Conservation (phyloP, 2,797 vertebrate genomes). For the Gambelia wislizenii region DNA sequence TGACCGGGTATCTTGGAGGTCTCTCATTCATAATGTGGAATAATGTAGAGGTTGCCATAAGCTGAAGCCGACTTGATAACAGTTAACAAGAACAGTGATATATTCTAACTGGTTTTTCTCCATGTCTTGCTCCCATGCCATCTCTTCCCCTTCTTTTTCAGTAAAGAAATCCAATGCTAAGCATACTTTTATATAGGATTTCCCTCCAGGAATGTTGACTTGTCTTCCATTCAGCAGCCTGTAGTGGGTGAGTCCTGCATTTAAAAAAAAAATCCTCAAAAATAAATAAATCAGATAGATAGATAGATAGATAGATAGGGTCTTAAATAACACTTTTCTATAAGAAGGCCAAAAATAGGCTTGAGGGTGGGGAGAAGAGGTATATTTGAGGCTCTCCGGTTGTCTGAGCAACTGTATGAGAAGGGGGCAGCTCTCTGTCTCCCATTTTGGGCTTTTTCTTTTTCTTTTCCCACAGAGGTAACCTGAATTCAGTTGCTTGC, state of each 20-base stretch:
- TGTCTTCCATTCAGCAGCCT: neutral
- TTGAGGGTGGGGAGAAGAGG: neutral
- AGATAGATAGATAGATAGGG: slow-evolving; percentile 7
- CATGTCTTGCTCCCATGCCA: too few species aligned
- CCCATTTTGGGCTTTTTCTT: neutral
- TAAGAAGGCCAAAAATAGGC: slow-evolving; percentile 31
- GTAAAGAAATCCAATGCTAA: neutral
- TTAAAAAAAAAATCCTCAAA: neutral
- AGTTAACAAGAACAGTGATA: too few species aligned
- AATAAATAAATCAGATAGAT: too few species aligned
- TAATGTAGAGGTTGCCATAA: too few species aligned
- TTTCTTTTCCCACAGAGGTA: neutral
- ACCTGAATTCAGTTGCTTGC: slow-evolving; percentile 29
- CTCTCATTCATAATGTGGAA: too few species aligned
- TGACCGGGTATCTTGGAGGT: too few species aligned
- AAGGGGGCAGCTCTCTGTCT: slow-evolving; percentile 14
- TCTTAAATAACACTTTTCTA: slow-evolving; percentile 21
- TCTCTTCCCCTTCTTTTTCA: neutral
- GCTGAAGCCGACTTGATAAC: too few species aligned
- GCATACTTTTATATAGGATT: neutral
- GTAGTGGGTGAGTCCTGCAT: neutral
- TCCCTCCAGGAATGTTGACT: slow-evolving; percentile 25
- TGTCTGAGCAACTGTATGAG: slow-evolving; percentile 9
- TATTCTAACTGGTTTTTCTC: neutral
- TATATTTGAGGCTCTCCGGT: neutral